Conservation (phyloP, 2,797 vertebrate species). For the Alectoris magna region DNA sequence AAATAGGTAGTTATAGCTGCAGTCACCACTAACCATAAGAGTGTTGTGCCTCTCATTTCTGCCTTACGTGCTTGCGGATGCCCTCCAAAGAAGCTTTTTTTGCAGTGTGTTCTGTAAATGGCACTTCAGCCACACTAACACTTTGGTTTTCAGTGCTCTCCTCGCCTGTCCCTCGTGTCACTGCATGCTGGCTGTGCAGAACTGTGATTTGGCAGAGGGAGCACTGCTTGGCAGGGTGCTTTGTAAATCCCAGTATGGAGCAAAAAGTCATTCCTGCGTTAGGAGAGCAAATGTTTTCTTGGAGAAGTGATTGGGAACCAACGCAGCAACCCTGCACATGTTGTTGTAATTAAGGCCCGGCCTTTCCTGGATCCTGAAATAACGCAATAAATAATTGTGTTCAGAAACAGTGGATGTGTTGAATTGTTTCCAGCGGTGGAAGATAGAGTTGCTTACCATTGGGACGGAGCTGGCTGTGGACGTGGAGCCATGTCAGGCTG, state of each 20-base stretch:
- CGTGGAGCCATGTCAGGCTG: not conserved
- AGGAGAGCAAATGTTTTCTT: slow-evolving; percentile 26
- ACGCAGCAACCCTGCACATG: not conserved
- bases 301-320: not conserved
- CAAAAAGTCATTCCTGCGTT: not conserved
- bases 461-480: not conserved
- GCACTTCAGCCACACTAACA: not conserved
- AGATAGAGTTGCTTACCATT: not conserved
- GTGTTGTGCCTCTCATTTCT: not conserved
- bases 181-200: not conserved
- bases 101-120: not conserved
- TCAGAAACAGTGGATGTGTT: not conserved
- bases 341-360: slow-evolving; percentile 38
- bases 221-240: not conserved
- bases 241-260: not conserved
- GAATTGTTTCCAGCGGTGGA: not conserved
- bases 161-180: not conserved
- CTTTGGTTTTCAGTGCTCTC: not conserved
- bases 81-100: not conserved
- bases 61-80: not conserved
- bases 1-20: not conserved
- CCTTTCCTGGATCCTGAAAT: slow-evolving; percentile 54
- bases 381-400: not conserved
- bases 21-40: not conserved
- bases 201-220: not conserved